Evolutionary conservation across 2,113 vertebrate genomes (phyloP), one percentile per base, ranked within the genome.

Genomic region (Nyctibius bracteatus): DNA sequence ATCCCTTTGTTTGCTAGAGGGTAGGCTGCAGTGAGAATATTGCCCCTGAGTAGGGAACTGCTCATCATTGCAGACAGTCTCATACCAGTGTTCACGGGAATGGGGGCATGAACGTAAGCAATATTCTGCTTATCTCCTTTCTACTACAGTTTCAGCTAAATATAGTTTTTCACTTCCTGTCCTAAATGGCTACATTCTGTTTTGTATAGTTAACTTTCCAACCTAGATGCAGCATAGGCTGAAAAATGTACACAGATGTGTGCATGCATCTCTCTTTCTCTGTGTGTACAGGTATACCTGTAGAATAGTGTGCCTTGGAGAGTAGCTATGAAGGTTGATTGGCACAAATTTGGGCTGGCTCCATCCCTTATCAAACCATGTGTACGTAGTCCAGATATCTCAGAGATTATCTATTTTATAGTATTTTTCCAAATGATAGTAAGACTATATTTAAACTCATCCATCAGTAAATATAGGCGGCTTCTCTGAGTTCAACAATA

Each of bases 61-160:
- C 15, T 79, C 41, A 8, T 80, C 59, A 10, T 8, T 77, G 49
- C 39, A n/a, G 39, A 16, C 62, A 44, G 33, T 15, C 30, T 74
- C 12, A 24, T 1, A 49, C 14, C 85, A 68, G 9, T 8, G 18
- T 74, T 86, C 27, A 46, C 39, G 46, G 74, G 12, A 91, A 65
- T 6, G 9, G 51, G 58, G 54, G 3, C 79, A 71, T 1, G 2
- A 77, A 73, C 4, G 3, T 51, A 17, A 68, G 49, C 59, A 66
- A 12, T 75, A 20, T 62, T 88, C 92, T 88, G 39, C 54, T 92
- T 27, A 25, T 70, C n/a, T 80, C 33, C n/a, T 46, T 67, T 59
- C 88, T 72, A 46, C 71, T 90, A 31, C 55, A 51, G n/a, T 63
- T 95, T 86, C 63, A 92, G 68, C 59, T 94, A 88, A 96, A 94